Base-by-base conservation (phyloP, 2,888 invertebrate genomes). In the Sesia apiformis region DNA sequence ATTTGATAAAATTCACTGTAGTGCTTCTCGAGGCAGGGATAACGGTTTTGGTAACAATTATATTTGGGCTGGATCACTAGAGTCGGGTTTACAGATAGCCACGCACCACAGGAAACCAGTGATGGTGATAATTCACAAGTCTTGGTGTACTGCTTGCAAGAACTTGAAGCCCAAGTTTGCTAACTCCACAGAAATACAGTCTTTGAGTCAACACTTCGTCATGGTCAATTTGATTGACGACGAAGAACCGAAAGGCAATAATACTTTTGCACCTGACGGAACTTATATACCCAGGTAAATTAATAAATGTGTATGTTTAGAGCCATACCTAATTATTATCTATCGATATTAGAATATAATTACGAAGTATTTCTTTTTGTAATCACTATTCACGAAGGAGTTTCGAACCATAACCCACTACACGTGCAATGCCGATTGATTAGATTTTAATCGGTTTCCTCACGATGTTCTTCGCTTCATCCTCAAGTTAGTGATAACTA, bases 221-320 rank as follows among this genome's bases (percentile, higher is more conserved):
- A 93, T 94, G 93, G 91, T 94, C 7, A 93, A 93, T 70, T 71
- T 91, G 52, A 69, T 91, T 64, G 93, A 93, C 68, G 91, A 92
- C 57, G 90, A 91, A 38, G 91, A 92, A 61, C 91, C 91, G 0
- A 74, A 79, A 3, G 40, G 52, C 7, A 87, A 80, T 52, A 73
- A 69, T 39, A 70, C 74, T 56, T 93, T 88, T 65, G 80, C 90
- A 3, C 93, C 93, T 0, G 93, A 94, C 65, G 94, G 93, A 4
- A 90, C 84, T 23, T 94, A 94, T 63, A 92, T 93, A 72, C 93
- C 93, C 4, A 88, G 90, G 90, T 90, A 71, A 56, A 52, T 23
- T 23, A 23, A 23, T 23, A 23, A 23, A 23, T 2, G 23, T 23
- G 23, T 23, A 23, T 23, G 23, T 23, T 23, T 23, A n/a, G n/a